Conservation (phyloP, 2,797 vertebrate genomes). For the Acipenser ruthenus region DNA sequence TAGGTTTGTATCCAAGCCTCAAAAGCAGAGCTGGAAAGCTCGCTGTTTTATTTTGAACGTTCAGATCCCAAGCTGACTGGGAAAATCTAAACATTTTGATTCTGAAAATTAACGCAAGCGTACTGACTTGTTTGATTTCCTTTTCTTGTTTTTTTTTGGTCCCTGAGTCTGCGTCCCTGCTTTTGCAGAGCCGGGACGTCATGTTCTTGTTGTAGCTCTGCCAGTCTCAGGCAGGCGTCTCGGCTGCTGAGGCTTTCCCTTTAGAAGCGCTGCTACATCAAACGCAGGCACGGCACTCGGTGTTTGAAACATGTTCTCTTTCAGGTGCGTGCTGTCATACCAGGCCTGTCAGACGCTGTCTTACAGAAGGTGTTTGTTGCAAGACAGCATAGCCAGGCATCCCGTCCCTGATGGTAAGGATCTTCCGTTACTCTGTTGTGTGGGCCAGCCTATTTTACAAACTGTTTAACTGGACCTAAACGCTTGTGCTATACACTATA, state of each 20-base stretch:
- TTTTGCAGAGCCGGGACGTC: constrained; percentile 15
- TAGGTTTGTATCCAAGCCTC: too few species aligned
- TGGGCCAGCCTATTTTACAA: too few species aligned
- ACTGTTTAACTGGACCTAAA: too few species aligned
- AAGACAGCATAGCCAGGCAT: constrained; percentile 82
- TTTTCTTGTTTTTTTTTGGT: neutral
- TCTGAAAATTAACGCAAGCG: neutral
- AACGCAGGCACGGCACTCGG: neutral
- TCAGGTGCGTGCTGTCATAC: constrained; percentile 89
- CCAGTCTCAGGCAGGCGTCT: neutral
- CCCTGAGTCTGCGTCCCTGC: neutral
- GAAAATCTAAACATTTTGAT: neutral
- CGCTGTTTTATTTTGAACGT: too few species aligned
- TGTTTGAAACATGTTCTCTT: constrained; percentile 30
- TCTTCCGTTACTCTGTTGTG: too few species aligned
- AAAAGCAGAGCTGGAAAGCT: too few species aligned
- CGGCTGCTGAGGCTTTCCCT: neutral
- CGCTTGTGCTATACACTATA: too few species aligned
- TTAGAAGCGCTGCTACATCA: constrained; percentile 1
- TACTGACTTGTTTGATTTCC: neutral
- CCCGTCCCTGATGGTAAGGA: constrained; percentile 80
- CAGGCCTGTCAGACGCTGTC: constrained; percentile 89
- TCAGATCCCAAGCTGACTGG: neutral
- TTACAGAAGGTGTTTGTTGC: constrained; percentile 86
- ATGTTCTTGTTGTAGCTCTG: constrained; percentile 35